Conservation (phyloP, 2,113 vertebrate genomes). For the Ammodytes dubius region DNA sequence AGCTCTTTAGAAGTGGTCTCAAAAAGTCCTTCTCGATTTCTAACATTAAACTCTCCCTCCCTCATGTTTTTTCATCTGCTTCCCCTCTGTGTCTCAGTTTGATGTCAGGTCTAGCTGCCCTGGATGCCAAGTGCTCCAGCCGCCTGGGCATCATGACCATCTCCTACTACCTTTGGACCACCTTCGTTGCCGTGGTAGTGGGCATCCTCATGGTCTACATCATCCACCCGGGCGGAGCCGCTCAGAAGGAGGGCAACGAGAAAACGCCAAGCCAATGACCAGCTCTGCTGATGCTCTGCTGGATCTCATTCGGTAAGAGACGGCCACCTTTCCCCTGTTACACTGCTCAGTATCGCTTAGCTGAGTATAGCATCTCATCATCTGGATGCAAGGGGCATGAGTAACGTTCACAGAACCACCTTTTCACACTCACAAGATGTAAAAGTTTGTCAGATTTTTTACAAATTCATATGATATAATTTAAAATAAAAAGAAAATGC, state of each 20-base stretch:
- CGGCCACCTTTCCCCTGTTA: not conserved
- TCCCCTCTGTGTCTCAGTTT: slow-evolving; percentile 82
- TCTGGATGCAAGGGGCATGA: too few relatives aligned
- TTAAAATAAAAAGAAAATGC: not conserved
- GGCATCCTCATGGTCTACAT: slow-evolving; percentile 97
- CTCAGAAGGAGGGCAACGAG: slow-evolving; percentile 94
- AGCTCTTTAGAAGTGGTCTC: not conserved
- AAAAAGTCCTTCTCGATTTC: not conserved
- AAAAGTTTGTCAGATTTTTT: too few relatives aligned
- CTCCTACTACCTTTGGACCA: slow-evolving; percentile 99
- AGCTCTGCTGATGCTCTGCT: slow-evolving; percentile 97
- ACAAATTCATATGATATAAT: not conserved
- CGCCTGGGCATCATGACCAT: slow-evolving; percentile 96
- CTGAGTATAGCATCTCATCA: not conserved
- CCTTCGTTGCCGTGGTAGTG: slow-evolving; percentile 95
- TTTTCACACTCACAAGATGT: too few relatives aligned
- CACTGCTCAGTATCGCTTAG: too few relatives aligned
- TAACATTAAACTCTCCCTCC: not conserved
- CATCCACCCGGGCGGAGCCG: slow-evolving; percentile 95
- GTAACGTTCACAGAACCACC: not conserved
- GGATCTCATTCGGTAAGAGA: slow-evolving; percentile 93
- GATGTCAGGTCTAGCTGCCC: slow-evolving; percentile 96
- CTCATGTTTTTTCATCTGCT: not conserved
- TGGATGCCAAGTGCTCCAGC: slow-evolving; percentile 97
- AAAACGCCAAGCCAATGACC: slow-evolving; percentile 93